Evolutionary conservation across 2,888 invertebrate species (phyloP), one percentile per base, ranked within the genome.

Genomic region (Drosophila trichaetosa): DNA sequence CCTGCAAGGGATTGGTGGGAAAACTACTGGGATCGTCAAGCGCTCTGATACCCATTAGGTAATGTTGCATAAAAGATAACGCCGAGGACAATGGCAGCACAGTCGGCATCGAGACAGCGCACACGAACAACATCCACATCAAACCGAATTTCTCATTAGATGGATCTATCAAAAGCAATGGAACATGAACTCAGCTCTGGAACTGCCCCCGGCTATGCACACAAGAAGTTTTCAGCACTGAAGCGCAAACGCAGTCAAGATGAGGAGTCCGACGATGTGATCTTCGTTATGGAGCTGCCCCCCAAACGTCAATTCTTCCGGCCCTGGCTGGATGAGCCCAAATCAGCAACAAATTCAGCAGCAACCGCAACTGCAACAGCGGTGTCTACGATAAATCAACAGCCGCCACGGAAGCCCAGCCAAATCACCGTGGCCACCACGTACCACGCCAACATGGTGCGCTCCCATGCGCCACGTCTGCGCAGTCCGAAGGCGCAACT

Each of bases 391-490:
- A 53, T 60, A 18, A 68, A 69, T 40, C 29, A 52, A 0, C 60
- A 68, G 11, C 51, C 69, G 0, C 49, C 81, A 0, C 48, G 66
- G 0, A 49, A 53, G 4, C 66, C 69, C 16, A 46, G 60, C 2
- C 52, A 56, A 16, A 53, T n/a, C 5, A 40, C 65, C 4, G 46
- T 62, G 53, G 49, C 65, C 49, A 27, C 38, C 31, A 69, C 69
- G 18, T 85, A 87, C 56, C 84, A 83, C 11, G 73, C 77, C 21
- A 91, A 88, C 34, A 91, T 90, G 90, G 86, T 85, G 36, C 82
- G 90, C 13, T 58, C 34, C 1, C 87, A 81, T 7, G 56, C 63
- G 18, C 73, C 65, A 2, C 65, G 71, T 0, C 76, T 81, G 46
- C 83, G 82, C 46, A 83, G 75, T 51, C 69, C 79, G 8, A 83